Evolutionary conservation across 2,113 vertebrate species (phyloP).

Genomic region (Ovis aries): DNA sequence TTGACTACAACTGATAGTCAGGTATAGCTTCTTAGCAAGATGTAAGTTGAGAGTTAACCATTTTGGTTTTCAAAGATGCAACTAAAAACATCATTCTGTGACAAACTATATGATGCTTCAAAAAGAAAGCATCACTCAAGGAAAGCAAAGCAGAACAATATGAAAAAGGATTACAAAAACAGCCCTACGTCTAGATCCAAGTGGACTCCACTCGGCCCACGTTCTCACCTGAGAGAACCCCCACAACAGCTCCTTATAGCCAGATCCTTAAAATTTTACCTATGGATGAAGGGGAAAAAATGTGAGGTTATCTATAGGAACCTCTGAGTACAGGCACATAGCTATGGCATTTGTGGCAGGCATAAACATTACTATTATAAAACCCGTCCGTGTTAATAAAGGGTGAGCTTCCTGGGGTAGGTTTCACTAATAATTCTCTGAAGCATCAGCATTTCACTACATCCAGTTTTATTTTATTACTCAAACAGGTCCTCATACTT

Average conservation of each 20-base stretch:
- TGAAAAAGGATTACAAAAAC: not conserved
- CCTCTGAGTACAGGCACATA: not conserved
- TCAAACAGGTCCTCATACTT: not conserved
- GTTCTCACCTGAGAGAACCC: not conserved
- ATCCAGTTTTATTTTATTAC: not conserved
- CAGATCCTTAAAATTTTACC: not conserved
- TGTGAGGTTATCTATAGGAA: not conserved
- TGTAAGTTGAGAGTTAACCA: slow-evolving; percentile 25
- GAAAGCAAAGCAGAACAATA: slow-evolving; percentile 9
- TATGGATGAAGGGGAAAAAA: not conserved
- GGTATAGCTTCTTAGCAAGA: not conserved
- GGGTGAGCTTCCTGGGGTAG: not conserved
- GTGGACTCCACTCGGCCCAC: not conserved
- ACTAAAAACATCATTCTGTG: not conserved
- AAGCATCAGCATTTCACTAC: not conserved
- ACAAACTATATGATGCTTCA: slow-evolving; percentile 8
- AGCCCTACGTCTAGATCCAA: not conserved
- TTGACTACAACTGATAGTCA: not conserved
- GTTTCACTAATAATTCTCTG: not conserved
- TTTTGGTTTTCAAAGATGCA: slow-evolving; percentile 7
- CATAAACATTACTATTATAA: not conserved
- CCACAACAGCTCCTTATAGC: not conserved
- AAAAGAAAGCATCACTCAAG: not conserved
- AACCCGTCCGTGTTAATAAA: not conserved
- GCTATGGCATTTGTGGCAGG: not conserved